Evolutionary conservation across 1,140 invertebrate species (phyloP), one percentile per base, ranked within the genome.

Genomic region (Ceratina japonica): DNA sequence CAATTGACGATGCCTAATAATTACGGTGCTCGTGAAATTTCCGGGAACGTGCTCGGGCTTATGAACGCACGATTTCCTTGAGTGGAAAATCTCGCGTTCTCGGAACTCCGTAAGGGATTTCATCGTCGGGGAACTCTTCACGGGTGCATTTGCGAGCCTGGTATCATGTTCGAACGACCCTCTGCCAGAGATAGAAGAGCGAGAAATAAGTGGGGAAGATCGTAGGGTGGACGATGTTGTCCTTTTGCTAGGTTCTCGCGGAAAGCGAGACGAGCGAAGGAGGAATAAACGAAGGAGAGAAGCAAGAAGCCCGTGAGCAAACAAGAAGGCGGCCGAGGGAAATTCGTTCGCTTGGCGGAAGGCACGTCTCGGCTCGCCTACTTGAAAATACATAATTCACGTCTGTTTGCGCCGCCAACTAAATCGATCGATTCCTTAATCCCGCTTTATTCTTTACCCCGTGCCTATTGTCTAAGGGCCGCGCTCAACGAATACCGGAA

Each of bases 301-400:
- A 37, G 12, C 15, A 44, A 44, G 37, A 44, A 44, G 37, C 37
- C 37, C 20, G 7, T n/a, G 59, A 72, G 51, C 59, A 78, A 72
- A 78, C 59, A 58, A 75, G 56, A 62, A 27, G 56, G 13, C 68
- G n/a, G n/a, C n/a, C n/a, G 37, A 65, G 37, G 3, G 77, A 74
- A 74, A 79, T 65, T 79, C 76, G 69, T 74, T 73, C 76, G 70
- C 74, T 71, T 54, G 15, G 58, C n/a, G 49, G 16, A 44, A 63
- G 61, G 62, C 52, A 73, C 76, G 76, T 79, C 76, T 74, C 69
- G 61, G 20, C 52, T 58, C 56, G 44, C 51, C 15, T 59, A 73
- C 63, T 75, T 16, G 78, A 66, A 75, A 80, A 75, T 79, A 74
- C 78, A 80, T 75, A 80, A 80, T 80, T 80, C 78, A 68, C 58